phyloP scores from a whole-genome alignment of 2,113 vertebrate species.

The Chrysemys picta region DNA sequence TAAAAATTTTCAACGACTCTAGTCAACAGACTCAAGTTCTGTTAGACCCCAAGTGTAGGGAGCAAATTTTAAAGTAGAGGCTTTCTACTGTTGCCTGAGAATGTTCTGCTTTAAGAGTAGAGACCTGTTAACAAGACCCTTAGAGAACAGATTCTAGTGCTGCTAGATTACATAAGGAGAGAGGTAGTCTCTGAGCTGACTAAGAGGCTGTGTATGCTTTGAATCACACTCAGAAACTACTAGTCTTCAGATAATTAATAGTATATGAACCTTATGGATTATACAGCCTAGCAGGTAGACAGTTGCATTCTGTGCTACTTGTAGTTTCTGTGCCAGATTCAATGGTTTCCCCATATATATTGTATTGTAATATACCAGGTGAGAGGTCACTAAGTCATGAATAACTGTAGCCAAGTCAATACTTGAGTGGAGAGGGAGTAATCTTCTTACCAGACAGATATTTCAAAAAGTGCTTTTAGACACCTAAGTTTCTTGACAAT shows the following conservation, averaged over 20 bases:
- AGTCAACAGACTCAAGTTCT: neutral
- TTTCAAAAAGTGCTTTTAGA: neutral
- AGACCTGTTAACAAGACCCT: neutral
- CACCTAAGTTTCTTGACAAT: neutral
- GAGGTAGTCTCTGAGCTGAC: neutral
- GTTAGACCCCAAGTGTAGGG: neutral
- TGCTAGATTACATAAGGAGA: neutral
- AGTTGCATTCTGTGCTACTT: neutral
- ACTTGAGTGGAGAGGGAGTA: neutral
- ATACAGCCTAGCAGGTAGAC: rapidly evolving
- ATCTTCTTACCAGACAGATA: neutral
- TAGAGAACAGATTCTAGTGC: neutral
- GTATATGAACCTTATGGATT: rapidly evolving
- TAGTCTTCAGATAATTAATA: rapidly evolving
- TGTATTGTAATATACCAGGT: neutral
- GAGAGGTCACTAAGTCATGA: neutral
- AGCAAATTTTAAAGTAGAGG: neutral
- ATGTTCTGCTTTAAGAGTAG: rapidly evolving
- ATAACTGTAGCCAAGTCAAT: neutral
- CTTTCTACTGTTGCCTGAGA: neutral
- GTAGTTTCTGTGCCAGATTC: neutral
- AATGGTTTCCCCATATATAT: rapidly evolving
- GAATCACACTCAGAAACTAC: neutral
- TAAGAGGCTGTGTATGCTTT: neutral
- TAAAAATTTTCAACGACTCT: neutral